These are phyloP conservation scores for Pelvicachromis taeniatus DNA, from an alignment of 2,113 vertebrate species.

Conservation along the genomic window DNA sequence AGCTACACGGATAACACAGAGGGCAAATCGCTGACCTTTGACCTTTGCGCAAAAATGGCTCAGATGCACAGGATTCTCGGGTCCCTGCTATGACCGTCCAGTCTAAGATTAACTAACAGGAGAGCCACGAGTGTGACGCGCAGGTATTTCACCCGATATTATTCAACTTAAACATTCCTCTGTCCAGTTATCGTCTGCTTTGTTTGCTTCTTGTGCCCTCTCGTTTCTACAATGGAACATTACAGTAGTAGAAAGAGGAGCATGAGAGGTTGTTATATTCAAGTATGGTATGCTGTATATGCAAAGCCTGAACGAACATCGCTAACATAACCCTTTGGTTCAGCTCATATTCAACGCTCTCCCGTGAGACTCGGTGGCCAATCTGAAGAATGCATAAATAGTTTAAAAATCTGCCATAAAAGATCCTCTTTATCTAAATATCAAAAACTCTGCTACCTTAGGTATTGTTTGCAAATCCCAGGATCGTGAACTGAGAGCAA, in stretches of 20 bases:
- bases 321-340: slow-evolving; percentile 30
- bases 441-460: background rate
- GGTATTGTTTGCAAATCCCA: slow-evolving; percentile 10
- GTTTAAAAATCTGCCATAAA: background rate
- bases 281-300: slow-evolving; percentile 43
- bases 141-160: slow-evolving; percentile 62
- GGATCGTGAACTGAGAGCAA: background rate
- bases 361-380: background rate
- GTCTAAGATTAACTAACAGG: slow-evolving; percentile 27
- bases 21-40: background rate
- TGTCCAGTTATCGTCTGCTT: background rate
- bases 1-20: background rate
- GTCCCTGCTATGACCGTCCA: slow-evolving; percentile 62
- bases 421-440: background rate
- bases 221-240: slow-evolving; percentile 4
- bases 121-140: slow-evolving; percentile 43
- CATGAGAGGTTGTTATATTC: slow-evolving; percentile 37
- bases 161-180: slow-evolving; percentile 59
- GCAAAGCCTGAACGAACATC: slow-evolving; percentile 9
- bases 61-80: slow-evolving; percentile 76
- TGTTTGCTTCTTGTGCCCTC: background rate
- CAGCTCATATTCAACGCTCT: background rate
- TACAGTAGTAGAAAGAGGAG: slow-evolving; percentile 29
- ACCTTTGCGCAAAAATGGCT: slow-evolving; percentile 71
- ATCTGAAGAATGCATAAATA: slow-evolving; percentile 17